These are phyloP conservation scores for Nasalis larvatus DNA, from an alignment of 2,113 vertebrate species.

Conservation along the genomic window DNA sequence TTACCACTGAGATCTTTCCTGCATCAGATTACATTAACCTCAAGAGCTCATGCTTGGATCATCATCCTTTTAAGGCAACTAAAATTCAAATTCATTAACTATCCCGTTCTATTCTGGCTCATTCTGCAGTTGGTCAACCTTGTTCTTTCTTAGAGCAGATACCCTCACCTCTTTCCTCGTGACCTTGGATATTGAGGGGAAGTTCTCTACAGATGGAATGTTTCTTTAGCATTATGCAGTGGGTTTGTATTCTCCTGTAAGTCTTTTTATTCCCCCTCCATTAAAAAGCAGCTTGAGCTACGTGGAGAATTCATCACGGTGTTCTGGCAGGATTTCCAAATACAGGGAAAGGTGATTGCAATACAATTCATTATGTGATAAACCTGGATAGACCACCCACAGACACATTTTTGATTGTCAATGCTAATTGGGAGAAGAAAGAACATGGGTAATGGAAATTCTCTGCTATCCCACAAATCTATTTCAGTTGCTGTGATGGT, in stretches of 20 bases:
- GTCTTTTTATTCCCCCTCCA: not conserved
- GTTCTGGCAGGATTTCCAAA: not conserved
- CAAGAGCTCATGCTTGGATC: not conserved
- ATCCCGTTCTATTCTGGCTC: not conserved
- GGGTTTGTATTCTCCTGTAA: not conserved
- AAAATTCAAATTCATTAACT: not conserved
- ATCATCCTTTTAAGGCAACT: not conserved
- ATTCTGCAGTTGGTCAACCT: not conserved
- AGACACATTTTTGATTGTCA: not conserved
- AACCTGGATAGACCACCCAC: not conserved
- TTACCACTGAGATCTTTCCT: not conserved
- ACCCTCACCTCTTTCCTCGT: not conserved
- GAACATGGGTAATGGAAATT: not conserved
- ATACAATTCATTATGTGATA: not conserved
- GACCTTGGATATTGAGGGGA: not conserved
- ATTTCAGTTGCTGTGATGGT: not conserved
- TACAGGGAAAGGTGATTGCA: not conserved
- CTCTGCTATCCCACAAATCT: not conserved
- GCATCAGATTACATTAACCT: not conserved
- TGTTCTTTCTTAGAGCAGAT: not conserved
- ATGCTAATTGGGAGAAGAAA: not conserved
- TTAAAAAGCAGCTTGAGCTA: not conserved
- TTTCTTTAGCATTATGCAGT: not conserved
- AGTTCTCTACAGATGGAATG: not conserved
- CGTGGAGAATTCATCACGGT: not conserved